phyloP scores from a whole-genome alignment of 2,888 invertebrate genomes.

The Cephus spinipes region DNA sequence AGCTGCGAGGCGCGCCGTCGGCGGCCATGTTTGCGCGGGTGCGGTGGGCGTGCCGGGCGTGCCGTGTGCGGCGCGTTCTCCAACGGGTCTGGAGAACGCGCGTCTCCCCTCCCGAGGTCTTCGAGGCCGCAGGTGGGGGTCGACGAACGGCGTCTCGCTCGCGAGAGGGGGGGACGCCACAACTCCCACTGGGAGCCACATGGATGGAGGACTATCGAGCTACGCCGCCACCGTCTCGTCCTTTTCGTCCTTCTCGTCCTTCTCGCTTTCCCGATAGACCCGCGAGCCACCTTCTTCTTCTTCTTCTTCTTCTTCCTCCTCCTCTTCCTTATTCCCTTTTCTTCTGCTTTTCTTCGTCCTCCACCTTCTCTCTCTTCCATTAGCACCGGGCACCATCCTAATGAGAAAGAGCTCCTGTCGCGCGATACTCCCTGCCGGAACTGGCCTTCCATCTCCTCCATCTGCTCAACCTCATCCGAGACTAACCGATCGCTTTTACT shows the following conservation, averaged over 20 bases:
- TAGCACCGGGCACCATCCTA: conserved; percentile 16
- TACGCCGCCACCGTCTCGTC: background rate
- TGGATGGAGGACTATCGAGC: conserved; percentile 7
- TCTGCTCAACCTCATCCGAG: too few relatives aligned
- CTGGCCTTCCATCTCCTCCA: too few relatives aligned
- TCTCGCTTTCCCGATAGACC: conserved; percentile 25
- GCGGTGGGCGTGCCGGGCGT: conserved; percentile 61
- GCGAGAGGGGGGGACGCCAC: background rate
- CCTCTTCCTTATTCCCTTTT: conserved; percentile 10
- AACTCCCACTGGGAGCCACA: background rate
- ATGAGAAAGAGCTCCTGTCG: conserved; percentile 22
- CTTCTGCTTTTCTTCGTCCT: background rate
- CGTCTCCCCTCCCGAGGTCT: conserved; percentile 42
- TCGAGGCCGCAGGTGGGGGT: conserved; percentile 21
- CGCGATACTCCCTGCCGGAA: background rate
- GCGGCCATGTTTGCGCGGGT: conserved; percentile 65
- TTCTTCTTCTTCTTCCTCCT: conserved; percentile 12
- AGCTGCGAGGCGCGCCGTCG: conserved; percentile 13
- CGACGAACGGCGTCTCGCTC: conserved; percentile 1
- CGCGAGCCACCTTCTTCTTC: conserved; percentile 17
- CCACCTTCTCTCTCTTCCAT: conserved; percentile 2
- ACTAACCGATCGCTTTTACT: conserved; percentile 20
- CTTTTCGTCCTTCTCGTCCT: conserved; percentile 15
- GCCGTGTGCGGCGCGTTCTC: conserved; percentile 48
- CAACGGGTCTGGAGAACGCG: conserved; percentile 55